Evolutionary conservation across 2,113 vertebrate genomes (phyloP).

Genomic region (Chaetops frenatus): DNA sequence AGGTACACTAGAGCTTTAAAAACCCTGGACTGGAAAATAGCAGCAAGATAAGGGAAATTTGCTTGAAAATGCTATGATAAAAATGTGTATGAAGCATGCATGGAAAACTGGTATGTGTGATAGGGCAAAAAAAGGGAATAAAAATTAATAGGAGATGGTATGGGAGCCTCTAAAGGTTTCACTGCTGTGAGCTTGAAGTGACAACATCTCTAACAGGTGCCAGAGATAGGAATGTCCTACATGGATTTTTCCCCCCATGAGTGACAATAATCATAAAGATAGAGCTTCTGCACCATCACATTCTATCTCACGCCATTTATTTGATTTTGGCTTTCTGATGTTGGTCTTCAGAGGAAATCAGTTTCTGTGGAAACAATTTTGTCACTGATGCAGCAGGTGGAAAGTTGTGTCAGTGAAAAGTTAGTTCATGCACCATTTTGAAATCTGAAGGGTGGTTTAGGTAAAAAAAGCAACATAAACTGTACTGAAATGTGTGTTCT

Average conservation of each 20-base stretch:
- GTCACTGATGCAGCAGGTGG: not conserved
- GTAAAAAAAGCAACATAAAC: not conserved
- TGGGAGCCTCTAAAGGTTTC: not conserved
- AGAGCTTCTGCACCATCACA: not conserved
- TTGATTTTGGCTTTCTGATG: not conserved
- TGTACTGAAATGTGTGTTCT: not conserved
- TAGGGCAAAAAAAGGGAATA: not conserved
- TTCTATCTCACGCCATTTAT: conserved; percentile 1
- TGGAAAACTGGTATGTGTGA: not conserved
- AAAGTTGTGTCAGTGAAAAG: not conserved
- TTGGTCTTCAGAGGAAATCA: not conserved
- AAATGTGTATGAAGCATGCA: not conserved
- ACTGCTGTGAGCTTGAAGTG: not conserved
- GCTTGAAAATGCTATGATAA: not conserved
- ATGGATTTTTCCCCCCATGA: not conserved
- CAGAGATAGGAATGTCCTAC: not conserved
- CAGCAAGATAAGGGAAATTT: conserved; percentile 3
- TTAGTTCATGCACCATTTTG: not conserved
- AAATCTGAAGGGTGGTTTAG: not conserved
- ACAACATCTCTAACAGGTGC: not conserved
- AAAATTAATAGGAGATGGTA: not conserved
- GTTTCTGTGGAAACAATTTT: not conserved
- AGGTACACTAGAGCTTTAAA: not conserved
- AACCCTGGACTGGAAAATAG: not conserved
- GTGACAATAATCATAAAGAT: conserved; percentile 5